Evolutionary conservation across 2,797 vertebrate genomes (phyloP).

Genomic region (Muraenolepis orangiensis): DNA sequence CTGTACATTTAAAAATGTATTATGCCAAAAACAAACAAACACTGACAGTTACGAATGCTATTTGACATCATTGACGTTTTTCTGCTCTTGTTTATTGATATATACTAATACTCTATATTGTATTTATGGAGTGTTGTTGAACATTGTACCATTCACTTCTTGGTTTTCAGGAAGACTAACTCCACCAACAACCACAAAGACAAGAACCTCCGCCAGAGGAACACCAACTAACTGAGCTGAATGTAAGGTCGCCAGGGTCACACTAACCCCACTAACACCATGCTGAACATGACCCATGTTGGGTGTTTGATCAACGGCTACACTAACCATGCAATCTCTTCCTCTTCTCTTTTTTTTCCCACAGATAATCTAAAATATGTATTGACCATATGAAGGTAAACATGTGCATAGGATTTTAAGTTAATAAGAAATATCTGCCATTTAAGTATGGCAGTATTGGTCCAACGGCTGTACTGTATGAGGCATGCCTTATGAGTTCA

Average conservation of each 20-base stretch:
- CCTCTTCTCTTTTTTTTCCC: slow-evolving; percentile 25
- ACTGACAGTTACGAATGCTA: background rate
- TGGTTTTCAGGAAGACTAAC: slow-evolving; percentile 92
- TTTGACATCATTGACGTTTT: background rate
- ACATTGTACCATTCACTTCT: slow-evolving; percentile 31
- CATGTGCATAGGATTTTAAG: slow-evolving; percentile 46
- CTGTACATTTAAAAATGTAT: too few relatives aligned
- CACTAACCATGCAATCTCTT: slow-evolving; percentile 16
- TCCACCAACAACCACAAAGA: slow-evolving; percentile 99
- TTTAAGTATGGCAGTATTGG: slow-evolving; percentile 47
- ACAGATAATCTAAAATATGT: slow-evolving; percentile 66
- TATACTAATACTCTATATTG: background rate
- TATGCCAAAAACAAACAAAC: too few relatives aligned
- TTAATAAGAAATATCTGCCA: slow-evolving; percentile 61
- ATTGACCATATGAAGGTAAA: slow-evolving; percentile 77
- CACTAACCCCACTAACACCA: background rate
- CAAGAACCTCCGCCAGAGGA: slow-evolving; percentile 99
- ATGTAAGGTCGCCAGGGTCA: slow-evolving; percentile 49
- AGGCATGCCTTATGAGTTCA: slow-evolving; percentile 97
- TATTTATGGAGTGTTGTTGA: background rate
- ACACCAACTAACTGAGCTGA: slow-evolving; percentile 95
- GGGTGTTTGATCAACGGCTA: background rate
- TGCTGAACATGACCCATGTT: background rate
- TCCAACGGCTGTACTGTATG: slow-evolving; percentile 76
- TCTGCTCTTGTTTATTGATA: background rate